Percentiles rank a stretch among this genome's conserved stretches.
phyloP scores from a whole-genome alignment of 2,797 vertebrate species.

The Arctocebus calabarensis region DNA sequence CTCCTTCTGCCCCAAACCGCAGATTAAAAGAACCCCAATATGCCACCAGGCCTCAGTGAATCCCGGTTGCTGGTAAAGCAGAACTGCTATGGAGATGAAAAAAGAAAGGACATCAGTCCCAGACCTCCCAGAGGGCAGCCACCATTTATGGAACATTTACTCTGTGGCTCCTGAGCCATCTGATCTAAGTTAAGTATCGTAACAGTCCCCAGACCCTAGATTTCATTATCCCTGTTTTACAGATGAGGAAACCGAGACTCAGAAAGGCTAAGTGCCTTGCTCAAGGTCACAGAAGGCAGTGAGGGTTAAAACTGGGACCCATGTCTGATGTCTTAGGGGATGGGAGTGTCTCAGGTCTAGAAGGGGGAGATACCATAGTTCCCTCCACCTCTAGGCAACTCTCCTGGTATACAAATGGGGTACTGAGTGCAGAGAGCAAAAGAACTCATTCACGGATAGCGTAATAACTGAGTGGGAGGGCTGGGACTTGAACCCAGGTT shows the following conservation, averaged over 20 bases:
- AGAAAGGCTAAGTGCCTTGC: not conserved
- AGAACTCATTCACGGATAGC: not conserved
- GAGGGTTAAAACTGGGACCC: not conserved
- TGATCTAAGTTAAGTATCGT: not conserved
- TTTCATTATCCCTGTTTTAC: not conserved
- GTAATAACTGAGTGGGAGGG: not conserved
- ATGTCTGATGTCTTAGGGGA: not conserved
- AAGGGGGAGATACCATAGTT: not conserved
- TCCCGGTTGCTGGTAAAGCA: not conserved
- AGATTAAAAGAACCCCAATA: not conserved
- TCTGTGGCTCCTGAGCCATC: not conserved
- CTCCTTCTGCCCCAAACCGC: not conserved
- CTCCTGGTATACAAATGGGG: not conserved
- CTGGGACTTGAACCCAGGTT: not conserved
- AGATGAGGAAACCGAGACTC: not conserved
- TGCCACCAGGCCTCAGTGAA: not conserved
- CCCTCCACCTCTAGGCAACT: not conserved
- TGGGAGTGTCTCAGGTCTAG: not conserved
- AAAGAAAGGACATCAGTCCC: not conserved
- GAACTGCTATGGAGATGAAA: not conserved
- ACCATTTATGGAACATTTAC: not conserved
- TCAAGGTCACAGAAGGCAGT: not conserved
- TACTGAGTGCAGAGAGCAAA: not conserved
- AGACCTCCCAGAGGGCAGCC: not conserved
- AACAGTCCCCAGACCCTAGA: not conserved